phyloP scores from a whole-genome alignment of 2,113 vertebrate species.

The Procavia capensis region DNA sequence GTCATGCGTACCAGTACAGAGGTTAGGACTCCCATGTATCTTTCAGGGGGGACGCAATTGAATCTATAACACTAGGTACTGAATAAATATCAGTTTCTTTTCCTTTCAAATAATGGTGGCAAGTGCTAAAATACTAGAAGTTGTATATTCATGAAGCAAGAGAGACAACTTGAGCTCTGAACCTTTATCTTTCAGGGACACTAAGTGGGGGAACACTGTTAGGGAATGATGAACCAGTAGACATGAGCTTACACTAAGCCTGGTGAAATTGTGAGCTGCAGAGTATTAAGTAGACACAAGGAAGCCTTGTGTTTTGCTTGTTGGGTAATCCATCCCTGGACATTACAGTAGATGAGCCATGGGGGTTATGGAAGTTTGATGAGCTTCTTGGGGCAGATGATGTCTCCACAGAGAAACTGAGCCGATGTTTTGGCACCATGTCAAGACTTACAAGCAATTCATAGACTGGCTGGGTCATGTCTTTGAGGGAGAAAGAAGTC shows the following conservation, averaged over 20 bases:
- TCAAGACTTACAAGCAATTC: background rate
- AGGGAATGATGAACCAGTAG: too few species aligned
- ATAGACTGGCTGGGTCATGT: background rate
- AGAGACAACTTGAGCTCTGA: background rate
- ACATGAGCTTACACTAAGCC: too few species aligned
- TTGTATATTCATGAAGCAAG: background rate
- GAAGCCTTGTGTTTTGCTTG: too few species aligned
- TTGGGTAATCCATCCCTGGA: too few species aligned
- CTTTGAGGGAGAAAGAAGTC: background rate
- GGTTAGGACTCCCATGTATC: background rate
- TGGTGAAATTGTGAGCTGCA: too few species aligned
- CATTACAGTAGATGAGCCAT: accelerated
- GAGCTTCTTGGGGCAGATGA: background rate
- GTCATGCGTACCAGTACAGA: background rate
- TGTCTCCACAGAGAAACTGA: background rate
- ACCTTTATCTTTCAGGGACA: background rate
- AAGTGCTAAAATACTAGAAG: background rate
- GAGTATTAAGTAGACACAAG: too few species aligned
- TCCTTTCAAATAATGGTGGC: background rate
- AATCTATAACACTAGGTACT: background rate
- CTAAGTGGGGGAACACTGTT: accelerated
- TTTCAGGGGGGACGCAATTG: background rate
- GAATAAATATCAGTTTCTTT: conserved; percentile 29
- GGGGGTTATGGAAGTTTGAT: background rate
- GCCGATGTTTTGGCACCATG: background rate